phyloP scores from a whole-genome alignment of 2,113 vertebrate genomes.

The Syngnathus typhle region DNA sequence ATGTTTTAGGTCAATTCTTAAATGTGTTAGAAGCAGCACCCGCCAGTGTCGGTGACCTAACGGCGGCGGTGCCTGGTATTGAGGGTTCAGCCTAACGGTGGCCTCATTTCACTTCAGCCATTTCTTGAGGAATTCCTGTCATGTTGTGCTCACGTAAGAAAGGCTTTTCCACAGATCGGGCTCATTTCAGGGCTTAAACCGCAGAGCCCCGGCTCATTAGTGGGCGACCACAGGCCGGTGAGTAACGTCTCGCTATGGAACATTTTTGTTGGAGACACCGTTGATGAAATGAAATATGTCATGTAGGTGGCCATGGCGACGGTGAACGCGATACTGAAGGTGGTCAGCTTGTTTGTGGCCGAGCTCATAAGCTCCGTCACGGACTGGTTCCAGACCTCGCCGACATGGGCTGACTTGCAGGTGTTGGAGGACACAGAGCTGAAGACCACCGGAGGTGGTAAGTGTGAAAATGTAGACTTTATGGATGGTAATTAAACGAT shows the following conservation, averaged over 20 bases:
- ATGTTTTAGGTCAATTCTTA: background rate
- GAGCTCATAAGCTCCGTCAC: slow-evolving; percentile 74
- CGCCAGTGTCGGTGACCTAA: background rate
- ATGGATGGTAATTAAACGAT: background rate
- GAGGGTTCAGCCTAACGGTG: slow-evolving; percentile 31
- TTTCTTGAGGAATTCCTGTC: slow-evolving; percentile 35
- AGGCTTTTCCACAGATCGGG: slow-evolving; percentile 40
- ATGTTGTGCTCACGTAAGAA: slow-evolving; percentile 33
- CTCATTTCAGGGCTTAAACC: slow-evolving; percentile 50
- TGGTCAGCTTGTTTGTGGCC: slow-evolving; percentile 40
- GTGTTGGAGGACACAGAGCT: slow-evolving; percentile 77
- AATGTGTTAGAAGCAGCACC: background rate
- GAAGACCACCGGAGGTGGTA: slow-evolving; percentile 73
- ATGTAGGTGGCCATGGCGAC: slow-evolving; percentile 29
- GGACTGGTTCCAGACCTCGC: slow-evolving; percentile 77
- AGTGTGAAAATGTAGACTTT: slow-evolving; percentile 19
- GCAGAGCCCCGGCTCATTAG: slow-evolving; percentile 31
- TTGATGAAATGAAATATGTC: background rate
- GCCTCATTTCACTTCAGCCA: slow-evolving; percentile 21
- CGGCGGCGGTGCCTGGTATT: slow-evolving; percentile 11
- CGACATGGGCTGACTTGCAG: slow-evolving; percentile 68
- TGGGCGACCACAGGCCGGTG: slow-evolving; percentile 27
- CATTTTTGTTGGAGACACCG: background rate
- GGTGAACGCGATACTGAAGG: slow-evolving; percentile 35
- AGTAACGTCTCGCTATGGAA: slow-evolving; percentile 23